These are phyloP conservation scores for Enteromius mattozi DNA, from an alignment of 2,797 vertebrate genomes.

Conservation along the genomic window DNA sequence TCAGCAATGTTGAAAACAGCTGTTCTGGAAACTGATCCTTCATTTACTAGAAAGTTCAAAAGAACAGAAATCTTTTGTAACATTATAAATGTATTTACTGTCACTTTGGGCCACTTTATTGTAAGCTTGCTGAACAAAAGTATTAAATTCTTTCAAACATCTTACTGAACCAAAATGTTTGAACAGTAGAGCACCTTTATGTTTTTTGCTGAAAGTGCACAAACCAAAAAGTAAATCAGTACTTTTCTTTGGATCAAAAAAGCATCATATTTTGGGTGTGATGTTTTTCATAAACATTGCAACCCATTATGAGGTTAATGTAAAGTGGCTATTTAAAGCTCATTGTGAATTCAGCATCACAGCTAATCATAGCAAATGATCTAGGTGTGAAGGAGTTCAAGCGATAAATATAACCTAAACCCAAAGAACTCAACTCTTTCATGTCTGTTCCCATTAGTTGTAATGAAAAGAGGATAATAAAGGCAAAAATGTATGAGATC, in stretches of 20 bases:
- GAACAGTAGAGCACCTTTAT: not conserved
- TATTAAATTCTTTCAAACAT: not conserved
- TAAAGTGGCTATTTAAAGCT: not conserved
- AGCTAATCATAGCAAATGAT: conserved; percentile 25
- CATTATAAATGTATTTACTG: not conserved
- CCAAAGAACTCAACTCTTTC: conserved; percentile 47
- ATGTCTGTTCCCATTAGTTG: conserved; percentile 46
- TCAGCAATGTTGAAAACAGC: not conserved
- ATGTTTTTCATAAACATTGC: not conserved
- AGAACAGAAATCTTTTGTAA: not conserved
- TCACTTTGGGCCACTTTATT: not conserved
- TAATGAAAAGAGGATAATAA: conserved; percentile 48
- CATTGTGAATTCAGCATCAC: conserved; percentile 14
- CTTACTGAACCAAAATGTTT: not conserved
- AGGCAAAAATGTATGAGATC: conserved; percentile 53
- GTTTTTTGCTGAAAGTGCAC: not conserved
- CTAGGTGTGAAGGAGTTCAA: conserved; percentile 52
- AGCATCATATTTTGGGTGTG: not conserved
- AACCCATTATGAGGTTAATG: not conserved
- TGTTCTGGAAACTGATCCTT: not conserved
- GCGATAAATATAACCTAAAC: conserved; percentile 49
- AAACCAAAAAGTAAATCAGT: not conserved
- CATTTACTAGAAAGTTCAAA: not conserved
- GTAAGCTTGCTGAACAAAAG: not conserved
- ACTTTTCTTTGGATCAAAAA: not conserved